Conservation (phyloP, 2,797 vertebrate species). For the Rhinatrema bivittatum region DNA sequence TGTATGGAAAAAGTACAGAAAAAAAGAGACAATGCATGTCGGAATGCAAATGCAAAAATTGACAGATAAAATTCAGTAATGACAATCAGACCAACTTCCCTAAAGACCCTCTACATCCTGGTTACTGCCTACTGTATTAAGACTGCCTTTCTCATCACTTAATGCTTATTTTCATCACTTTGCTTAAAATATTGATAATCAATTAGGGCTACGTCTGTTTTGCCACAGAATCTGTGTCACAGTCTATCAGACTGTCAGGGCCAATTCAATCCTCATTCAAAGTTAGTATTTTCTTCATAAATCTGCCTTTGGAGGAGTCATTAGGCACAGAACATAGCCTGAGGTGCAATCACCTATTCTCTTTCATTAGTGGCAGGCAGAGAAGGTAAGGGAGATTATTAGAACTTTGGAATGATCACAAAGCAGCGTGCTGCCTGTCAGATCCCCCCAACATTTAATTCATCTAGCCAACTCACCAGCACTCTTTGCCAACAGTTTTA, state of each 20-base stretch:
- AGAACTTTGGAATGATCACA: conserved; percentile 99
- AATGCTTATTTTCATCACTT: conserved; percentile 98
- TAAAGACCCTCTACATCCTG: conserved; percentile 36
- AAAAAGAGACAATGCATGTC: conserved; percentile 25
- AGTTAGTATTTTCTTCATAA: conserved; percentile 93
- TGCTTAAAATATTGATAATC: conserved; percentile 99
- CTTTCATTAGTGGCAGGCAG: conserved; percentile 98
- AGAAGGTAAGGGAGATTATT: conserved; percentile 99
- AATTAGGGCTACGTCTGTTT: conserved; percentile 98
- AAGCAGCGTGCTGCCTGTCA: conserved; percentile 97
- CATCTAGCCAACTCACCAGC: conserved; percentile 80
- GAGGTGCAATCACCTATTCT: conserved; percentile 99
- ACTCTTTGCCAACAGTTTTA: conserved; percentile 74
- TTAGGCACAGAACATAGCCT: conserved; percentile 84
- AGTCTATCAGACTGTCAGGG: conserved; percentile 94
- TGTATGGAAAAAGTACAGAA: conserved; percentile 15
- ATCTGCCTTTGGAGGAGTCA: conserved; percentile 81
- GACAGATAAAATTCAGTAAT: conserved; percentile 31
- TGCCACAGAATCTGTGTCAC: conserved; percentile 93
- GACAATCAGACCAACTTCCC: conserved; percentile 40
- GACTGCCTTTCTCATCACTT: conserved; percentile 83
- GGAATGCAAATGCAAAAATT: conserved; percentile 35
- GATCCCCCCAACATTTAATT: conserved; percentile 98
- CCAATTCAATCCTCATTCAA: conserved; percentile 91
- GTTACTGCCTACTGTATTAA: conserved; percentile 69